These are phyloP conservation scores for Oreochromis niloticus DNA, from an alignment of 2,113 vertebrate genomes.

Conservation along the genomic window DNA sequence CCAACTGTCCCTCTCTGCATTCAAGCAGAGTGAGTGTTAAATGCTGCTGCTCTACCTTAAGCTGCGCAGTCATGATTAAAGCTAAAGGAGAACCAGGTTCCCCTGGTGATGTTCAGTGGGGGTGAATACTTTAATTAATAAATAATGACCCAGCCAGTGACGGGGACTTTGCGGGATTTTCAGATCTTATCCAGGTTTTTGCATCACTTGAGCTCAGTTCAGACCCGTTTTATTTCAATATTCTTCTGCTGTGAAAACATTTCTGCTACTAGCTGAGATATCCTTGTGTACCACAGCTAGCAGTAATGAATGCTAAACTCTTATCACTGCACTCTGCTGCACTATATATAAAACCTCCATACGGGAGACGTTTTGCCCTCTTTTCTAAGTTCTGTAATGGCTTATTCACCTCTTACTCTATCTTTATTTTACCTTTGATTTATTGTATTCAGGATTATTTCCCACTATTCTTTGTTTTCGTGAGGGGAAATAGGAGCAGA, in stretches of 20 bases:
- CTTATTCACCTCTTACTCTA: not conserved
- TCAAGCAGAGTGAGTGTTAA: not conserved
- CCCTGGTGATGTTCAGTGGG: not conserved
- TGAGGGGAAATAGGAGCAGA: not conserved
- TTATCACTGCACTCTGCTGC: not conserved
- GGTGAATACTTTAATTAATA: not conserved
- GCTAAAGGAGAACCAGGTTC: not conserved
- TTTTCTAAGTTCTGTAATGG: not conserved
- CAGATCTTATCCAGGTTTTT: not conserved
- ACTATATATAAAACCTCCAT: constrained; percentile 13
- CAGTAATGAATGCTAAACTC: not conserved
- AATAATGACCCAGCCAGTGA: not conserved
- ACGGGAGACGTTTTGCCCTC: not conserved
- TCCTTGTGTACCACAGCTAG: not conserved
- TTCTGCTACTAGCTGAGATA: not conserved
- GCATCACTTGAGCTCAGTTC: not conserved
- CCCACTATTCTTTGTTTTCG: not conserved
- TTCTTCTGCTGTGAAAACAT: not conserved
- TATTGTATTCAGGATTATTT: not conserved
- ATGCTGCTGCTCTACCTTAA: not conserved
- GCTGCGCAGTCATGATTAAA: not conserved
- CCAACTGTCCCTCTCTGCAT: not conserved
- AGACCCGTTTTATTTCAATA: not conserved
- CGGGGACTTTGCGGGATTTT: not conserved
- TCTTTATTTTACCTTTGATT: not conserved